Evolutionary conservation across 2,888 invertebrate genomes (phyloP).

Genomic region (Bruchidius siliquastri): DNA sequence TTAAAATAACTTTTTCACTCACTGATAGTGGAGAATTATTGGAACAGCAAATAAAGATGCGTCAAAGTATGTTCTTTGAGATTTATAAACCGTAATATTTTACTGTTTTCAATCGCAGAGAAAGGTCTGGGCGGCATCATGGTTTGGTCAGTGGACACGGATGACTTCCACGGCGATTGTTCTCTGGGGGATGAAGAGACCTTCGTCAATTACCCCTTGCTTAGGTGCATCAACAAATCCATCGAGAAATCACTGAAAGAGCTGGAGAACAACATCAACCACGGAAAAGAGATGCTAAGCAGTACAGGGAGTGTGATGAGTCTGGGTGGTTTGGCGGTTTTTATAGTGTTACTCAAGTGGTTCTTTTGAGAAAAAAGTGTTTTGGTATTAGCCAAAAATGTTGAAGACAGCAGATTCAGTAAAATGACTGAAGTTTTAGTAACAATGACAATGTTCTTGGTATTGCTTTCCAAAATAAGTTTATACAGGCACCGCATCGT

Average conservation of each 20-base stretch:
- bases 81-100: no score
- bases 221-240: conserved; percentile 68
- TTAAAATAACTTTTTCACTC: no score
- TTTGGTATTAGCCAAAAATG: neutral
- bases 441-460: no score
- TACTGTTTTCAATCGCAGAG: conserved; percentile 29
- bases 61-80: no score
- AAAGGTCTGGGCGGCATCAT: conserved; percentile 72
- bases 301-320: neutral
- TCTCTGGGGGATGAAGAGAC: conserved; percentile 49
- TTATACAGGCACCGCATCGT: no score
- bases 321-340: neutral
- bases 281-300: conserved; percentile 12
- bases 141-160: conserved; percentile 88
- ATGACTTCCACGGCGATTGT: conserved; percentile 76
- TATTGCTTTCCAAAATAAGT: no score
- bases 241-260: conserved; percentile 53
- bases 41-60: no score
- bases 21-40: no score
- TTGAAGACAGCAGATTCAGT: neutral
- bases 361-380: neutral
- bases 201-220: conserved; percentile 60
- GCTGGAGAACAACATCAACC: conserved; percentile 42
- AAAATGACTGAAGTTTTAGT: no score
- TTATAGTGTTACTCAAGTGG: neutral